Base-by-base conservation (phyloP, 2,888 invertebrate genomes). In the Lasius platythorax region DNA sequence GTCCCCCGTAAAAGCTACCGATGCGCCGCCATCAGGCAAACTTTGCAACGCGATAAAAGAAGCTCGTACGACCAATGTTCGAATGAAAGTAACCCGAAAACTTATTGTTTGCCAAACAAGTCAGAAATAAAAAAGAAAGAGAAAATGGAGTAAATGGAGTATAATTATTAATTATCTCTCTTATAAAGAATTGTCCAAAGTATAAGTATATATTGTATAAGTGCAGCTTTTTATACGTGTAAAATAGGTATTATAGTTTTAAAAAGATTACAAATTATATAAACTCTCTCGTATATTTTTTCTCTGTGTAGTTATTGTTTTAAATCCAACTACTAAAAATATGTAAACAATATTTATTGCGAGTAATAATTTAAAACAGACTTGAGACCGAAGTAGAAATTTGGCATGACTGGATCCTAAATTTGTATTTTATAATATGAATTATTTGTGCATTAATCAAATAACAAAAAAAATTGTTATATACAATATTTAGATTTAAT, bases 1-100 rank as follows among this genome's bases (percentile, higher is more conserved):
- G 86, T 81, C 82, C 46, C 70, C 6, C 33, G 37, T 23, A 33
- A 37, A 72, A 79, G 72, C 46, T 43, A 23, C 58, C 53, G 79
- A 68, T 66, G 9, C 6, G n/a, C 50, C 15, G 15, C n/a, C 75
- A 33, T 68, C 30, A n/a, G 28, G 28, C 30, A 43, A 73, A 78
- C 78, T 46, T 56, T 5, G 28, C 40, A 1, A 40, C 11, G 56
- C 43, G n/a, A 43, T 68, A 58, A 75, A 64, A 66, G 75, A 66
- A 50, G 1, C 56, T 23, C 28, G 12, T 28, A 40, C 28, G 40
- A 40, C 23, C 23, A 18, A 73, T 58, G 37, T 18, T 73, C n/a
- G 53, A 46, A 76, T 53, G 37, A 43, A 28, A 40, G 28, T 23
- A 58, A 18, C 18, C 40, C 11, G 15, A 15, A 40, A 28, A 40